Conservation (phyloP, 2,797 vertebrate genomes). For the Kryptolebias ocellatus region DNA sequence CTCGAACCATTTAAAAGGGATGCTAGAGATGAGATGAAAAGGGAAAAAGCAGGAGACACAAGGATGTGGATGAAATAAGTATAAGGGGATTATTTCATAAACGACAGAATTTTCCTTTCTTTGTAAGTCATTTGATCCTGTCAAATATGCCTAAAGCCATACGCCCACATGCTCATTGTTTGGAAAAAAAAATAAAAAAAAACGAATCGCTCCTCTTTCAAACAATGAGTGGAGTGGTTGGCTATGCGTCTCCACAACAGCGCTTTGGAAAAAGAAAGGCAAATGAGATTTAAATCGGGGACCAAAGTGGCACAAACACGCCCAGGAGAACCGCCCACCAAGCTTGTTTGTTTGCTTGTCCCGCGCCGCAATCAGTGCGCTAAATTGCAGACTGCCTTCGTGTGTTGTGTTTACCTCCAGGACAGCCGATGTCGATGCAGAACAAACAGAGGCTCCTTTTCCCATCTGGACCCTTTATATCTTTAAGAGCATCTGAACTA, state of each 20-base stretch:
- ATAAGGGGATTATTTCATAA: slow-evolving; percentile 83
- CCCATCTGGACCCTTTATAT: slow-evolving; percentile 41
- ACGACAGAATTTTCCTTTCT: slow-evolving; percentile 78
- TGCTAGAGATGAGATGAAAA: slow-evolving; percentile 45
- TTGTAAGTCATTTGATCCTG: slow-evolving; percentile 81
- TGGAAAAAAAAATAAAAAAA: slow-evolving; percentile 49
- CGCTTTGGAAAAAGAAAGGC: slow-evolving; percentile 33
- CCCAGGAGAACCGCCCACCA: slow-evolving; percentile 48
- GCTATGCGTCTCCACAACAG: slow-evolving; percentile 47
- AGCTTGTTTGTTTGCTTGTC: slow-evolving; percentile 62
- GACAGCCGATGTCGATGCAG: slow-evolving; percentile 32
- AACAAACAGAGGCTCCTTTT: slow-evolving; percentile 39
- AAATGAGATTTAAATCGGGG: slow-evolving; percentile 68
- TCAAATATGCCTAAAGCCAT: slow-evolving; percentile 81
- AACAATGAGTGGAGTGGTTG: slow-evolving; percentile 55
- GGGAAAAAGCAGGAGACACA: slow-evolving; percentile 46
- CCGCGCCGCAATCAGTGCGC: slow-evolving; percentile 45
- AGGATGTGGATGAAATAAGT: slow-evolving; percentile 78
- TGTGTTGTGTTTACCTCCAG: slow-evolving; percentile 54
- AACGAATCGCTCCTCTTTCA: slow-evolving; percentile 38
- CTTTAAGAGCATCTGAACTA: slow-evolving; percentile 18
- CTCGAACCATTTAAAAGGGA: slow-evolving; percentile 56
- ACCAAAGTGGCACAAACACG: slow-evolving; percentile 31
- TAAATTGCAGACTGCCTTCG: slow-evolving; percentile 49
- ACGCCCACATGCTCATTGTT: slow-evolving; percentile 79